Evolutionary conservation across 2,888 invertebrate species (phyloP).

Genomic region (Hyposoter didymator): DNA sequence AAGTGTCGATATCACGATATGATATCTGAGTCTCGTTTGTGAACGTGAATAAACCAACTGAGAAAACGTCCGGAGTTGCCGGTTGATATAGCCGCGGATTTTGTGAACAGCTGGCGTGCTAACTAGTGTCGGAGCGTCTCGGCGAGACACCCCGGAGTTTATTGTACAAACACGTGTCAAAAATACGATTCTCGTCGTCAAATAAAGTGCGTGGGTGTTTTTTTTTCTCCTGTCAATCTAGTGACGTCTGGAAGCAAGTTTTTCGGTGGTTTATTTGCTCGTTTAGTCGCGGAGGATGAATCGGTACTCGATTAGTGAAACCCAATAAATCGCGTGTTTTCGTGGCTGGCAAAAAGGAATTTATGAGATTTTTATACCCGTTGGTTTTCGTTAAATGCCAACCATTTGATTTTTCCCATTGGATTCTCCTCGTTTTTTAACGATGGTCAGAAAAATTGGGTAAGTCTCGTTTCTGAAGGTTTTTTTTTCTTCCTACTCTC

Average conservation of each 20-base stretch:
- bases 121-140: constrained; percentile 31
- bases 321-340: neutral
- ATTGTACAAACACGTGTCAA: constrained; percentile 18
- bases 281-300: neutral
- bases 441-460: neutral
- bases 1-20: constrained; percentile 10
- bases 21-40: constrained; percentile 2
- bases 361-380: neutral
- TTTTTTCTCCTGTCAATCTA: neutral
- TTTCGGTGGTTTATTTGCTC: neutral
- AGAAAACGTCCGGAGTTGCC: constrained; percentile 31
- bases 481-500: neutral
- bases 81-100: constrained; percentile 21
- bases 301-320: neutral
- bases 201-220: neutral
- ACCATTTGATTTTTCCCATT: neutral
- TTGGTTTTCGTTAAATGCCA: neutral
- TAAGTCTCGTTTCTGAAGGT: neutral
- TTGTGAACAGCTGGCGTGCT: constrained; percentile 11
- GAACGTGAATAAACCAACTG: constrained; percentile 12
- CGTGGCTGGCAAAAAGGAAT: neutral
- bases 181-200: neutral
- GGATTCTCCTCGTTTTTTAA: neutral
- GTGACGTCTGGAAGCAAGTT: neutral
- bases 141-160: constrained; percentile 11